Evolutionary conservation across 1,140 invertebrate species (phyloP).

Genomic region (Bombus waltoni): DNA sequence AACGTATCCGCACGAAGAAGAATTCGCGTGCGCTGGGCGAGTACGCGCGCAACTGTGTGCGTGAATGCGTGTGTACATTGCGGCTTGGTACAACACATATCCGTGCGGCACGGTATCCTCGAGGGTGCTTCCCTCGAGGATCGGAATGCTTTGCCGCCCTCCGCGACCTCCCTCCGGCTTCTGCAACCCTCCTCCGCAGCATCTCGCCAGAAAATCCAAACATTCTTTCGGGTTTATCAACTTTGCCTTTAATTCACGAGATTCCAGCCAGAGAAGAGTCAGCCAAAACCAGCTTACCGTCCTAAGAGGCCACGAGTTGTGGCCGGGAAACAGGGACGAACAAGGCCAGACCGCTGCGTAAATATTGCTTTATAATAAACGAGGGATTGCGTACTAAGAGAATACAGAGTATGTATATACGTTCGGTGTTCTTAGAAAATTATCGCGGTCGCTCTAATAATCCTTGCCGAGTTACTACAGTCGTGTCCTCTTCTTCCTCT

Average conservation of each 20-base stretch:
- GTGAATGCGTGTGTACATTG: constrained; percentile 34
- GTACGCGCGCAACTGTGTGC: not conserved
- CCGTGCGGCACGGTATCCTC: constrained; percentile 56
- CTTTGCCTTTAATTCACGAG: constrained; percentile 70
- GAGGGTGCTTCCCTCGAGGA: constrained; percentile 59
- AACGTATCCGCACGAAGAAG: constrained; percentile 21
- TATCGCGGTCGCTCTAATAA: constrained; percentile 5
- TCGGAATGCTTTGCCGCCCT: constrained; percentile 65
- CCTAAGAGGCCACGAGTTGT: not conserved
- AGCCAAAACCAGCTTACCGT: not conserved
- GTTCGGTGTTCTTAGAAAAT: not conserved
- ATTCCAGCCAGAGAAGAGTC: constrained; percentile 50
- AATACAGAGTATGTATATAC: not conserved
- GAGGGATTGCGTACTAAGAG: not conserved
- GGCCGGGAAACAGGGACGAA: constrained; percentile 15
- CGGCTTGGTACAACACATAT: constrained; percentile 32
- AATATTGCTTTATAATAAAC: constrained; percentile 45
- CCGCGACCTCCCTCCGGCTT: constrained; percentile 30
- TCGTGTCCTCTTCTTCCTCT: not conserved
- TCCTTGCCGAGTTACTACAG: not conserved
- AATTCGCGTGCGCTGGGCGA: constrained; percentile 20
- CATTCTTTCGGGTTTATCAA: constrained; percentile 71
- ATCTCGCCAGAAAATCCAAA: constrained; percentile 65
- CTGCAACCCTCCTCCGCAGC: constrained; percentile 29
- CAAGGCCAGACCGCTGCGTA: constrained; percentile 11